Evolutionary conservation across 2,797 vertebrate species (phyloP).

Genomic region (Rhynchonycteris naso): DNA sequence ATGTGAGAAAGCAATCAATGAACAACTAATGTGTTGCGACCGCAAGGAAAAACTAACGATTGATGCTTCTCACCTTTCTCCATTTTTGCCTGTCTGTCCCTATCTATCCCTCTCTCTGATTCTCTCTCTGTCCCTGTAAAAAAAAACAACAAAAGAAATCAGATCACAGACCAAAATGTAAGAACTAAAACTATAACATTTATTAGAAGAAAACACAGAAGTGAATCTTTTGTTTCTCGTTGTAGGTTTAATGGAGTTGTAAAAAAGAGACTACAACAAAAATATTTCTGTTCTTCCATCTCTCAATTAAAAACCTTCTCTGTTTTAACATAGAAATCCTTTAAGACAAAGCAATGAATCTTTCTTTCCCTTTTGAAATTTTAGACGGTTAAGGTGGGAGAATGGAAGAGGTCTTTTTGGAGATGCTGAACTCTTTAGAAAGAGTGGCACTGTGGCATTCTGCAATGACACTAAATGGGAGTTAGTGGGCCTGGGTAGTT

Average conservation of each 20-base stretch:
- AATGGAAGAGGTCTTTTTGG: not conserved
- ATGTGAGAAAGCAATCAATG: too few species aligned
- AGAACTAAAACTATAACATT: not conserved
- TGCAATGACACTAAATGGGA: not conserved
- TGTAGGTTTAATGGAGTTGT: not conserved
- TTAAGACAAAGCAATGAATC: not conserved
- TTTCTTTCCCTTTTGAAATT: conserved; percentile 11
- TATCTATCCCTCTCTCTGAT: too few species aligned
- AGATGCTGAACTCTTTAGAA: not conserved
- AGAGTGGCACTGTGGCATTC: not conserved
- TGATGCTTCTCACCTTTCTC: too few species aligned
- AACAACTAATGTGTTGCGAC: too few species aligned
- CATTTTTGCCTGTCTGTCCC: too few species aligned
- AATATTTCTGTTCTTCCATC: not conserved
- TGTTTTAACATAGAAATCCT: not conserved
- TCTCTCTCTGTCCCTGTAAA: too few species aligned
- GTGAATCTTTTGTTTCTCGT: not conserved
- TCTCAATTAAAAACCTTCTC: not conserved
- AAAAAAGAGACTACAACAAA: not conserved
- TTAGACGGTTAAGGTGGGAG: not conserved
- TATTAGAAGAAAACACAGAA: not conserved
- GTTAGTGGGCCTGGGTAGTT: not conserved
- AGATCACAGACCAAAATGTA: not conserved
- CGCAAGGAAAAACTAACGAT: too few species aligned
- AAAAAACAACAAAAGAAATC: too few species aligned